Evolutionary conservation across 2,888 invertebrate genomes (phyloP), one percentile per base, ranked within the genome.

Genomic region (Callyntrura sp.): DNA sequence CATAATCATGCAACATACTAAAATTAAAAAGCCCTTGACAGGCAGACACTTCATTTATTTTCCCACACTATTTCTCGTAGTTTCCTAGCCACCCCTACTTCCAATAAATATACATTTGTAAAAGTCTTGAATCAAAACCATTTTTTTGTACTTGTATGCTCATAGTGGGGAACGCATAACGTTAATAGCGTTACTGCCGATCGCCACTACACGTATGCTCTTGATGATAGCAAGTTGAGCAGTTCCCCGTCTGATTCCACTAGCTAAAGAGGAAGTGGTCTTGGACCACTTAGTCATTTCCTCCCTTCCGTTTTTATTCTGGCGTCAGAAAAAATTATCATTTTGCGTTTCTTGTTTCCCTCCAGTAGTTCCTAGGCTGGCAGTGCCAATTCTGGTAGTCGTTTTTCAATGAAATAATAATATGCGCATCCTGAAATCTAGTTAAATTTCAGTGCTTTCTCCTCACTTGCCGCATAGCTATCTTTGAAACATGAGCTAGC

Each of bases 11-110:
- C 20, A 60, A 20, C 20, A 23, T 20, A 20, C n/a, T 57, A 20
- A n/a, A 12, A 57, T 62, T 20, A 62, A 20, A 20, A 62, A 20
- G 11, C 8, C 11, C 23, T 9, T 23, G 12, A 28, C 57, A 12
- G 25, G 11, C 78, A 68, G 45, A 68, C 68, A 68, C 68, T 83
- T 51, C 83, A 60, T 35, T 76, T 76, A 43, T 25, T 78, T 85
- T 85, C 85, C 78, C 85, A 85, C 78, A 51, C 9, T 65, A 25
- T 65, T 28, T 65, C 9, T 60, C 14, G 14, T 55, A n/a, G n/a
- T n/a, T n/a, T n/a, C n/a, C n/a, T n/a, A n/a, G 14, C n/a, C n/a
- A 12, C 55, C 17, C 4, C n/a, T n/a, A 14, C 51, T 51, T 14
- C 11, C 51, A 45, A 11, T n/a, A n/a, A n/a, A n/a, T n/a, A 6